Conservation (phyloP, 2,888 invertebrate species). For the Nomada hirtipes region DNA sequence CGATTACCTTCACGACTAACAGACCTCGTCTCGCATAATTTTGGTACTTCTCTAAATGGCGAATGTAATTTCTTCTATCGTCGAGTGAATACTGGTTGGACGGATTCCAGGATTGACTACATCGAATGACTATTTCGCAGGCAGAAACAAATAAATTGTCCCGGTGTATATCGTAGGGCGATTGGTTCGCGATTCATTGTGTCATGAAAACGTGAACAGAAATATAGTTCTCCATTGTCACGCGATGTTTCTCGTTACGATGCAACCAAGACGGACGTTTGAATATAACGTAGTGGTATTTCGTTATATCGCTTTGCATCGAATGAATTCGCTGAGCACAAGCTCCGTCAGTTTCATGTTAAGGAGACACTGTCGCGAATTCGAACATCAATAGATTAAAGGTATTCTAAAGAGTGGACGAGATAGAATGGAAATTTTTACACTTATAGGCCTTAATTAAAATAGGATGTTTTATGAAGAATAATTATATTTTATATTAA, state of each 20-base stretch:
- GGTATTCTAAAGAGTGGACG: neutral
- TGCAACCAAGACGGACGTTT: slow-evolving; percentile 22
- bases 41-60: neutral
- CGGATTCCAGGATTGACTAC: neutral
- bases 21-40: neutral
- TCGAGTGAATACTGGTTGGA: slow-evolving; percentile 4
- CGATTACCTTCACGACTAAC: neutral
- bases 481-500: neutral
- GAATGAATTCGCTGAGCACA: slow-evolving; percentile 12
- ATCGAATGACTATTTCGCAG: neutral
- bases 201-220: slow-evolving; percentile 2
- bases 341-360: neutral
- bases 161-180: slow-evolving; percentile 1
- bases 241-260: slow-evolving; percentile 12
- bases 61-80: neutral
- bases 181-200: slow-evolving; percentile 10
- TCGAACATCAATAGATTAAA: slow-evolving; percentile 1
- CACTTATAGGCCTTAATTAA: neutral
- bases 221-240: slow-evolving; percentile 41
- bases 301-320: slow-evolving; percentile 9
- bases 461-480: neutral
- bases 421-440: neutral
- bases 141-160: slow-evolving; percentile 13
- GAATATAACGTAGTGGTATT: slow-evolving; percentile 31
- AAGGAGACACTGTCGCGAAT: neutral